A percentile compares a stretch with the other conserved stretches of the same genome.
These are phyloP conservation scores for Ceratosolen solmsi DNA, from an alignment of 1,140 invertebrate species.

Conservation along the genomic window DNA sequence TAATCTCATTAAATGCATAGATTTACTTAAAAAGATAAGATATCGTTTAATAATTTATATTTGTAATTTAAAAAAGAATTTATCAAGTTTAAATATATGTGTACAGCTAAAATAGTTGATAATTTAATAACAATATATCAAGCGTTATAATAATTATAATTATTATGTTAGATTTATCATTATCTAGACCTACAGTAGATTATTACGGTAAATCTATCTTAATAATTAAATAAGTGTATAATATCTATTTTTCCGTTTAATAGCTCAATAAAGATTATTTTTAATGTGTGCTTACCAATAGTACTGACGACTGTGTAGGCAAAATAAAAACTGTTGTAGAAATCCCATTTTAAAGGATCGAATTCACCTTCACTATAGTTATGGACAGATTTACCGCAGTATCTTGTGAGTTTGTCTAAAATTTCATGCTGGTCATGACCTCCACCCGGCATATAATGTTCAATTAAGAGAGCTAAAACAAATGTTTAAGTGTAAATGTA, in stretches of 20 bases:
- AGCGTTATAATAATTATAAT: neutral
- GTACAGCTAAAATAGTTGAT: neutral
- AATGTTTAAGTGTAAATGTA: neutral
- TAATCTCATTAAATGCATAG: neutral
- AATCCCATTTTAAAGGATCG: slow-evolving; percentile 85
- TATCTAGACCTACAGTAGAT: too few species aligned
- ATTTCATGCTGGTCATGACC: slow-evolving; percentile 76
- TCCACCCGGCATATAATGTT: slow-evolving; percentile 75
- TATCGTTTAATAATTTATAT: neutral
- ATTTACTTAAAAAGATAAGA: too few species aligned
- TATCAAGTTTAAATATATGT: neutral
- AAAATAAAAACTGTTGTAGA: slow-evolving; percentile 95
- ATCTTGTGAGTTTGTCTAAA: slow-evolving; percentile 77
- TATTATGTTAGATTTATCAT: neutral
- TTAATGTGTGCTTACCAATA: slow-evolving; percentile 80
- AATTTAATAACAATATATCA: neutral
- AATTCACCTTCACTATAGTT: slow-evolving; percentile 76
- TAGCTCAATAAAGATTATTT: too few species aligned
- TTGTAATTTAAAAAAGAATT: neutral
- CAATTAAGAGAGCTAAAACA: slow-evolving; percentile 77
- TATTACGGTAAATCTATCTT: too few species aligned
- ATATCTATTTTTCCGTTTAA: too few species aligned
- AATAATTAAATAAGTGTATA: too few species aligned
- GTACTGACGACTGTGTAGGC: slow-evolving; percentile 95
- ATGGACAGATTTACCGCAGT: slow-evolving; percentile 81